Evolutionary conservation across 1,140 invertebrate species (phyloP).

Genomic region (Atopsyche davidsoni): DNA sequence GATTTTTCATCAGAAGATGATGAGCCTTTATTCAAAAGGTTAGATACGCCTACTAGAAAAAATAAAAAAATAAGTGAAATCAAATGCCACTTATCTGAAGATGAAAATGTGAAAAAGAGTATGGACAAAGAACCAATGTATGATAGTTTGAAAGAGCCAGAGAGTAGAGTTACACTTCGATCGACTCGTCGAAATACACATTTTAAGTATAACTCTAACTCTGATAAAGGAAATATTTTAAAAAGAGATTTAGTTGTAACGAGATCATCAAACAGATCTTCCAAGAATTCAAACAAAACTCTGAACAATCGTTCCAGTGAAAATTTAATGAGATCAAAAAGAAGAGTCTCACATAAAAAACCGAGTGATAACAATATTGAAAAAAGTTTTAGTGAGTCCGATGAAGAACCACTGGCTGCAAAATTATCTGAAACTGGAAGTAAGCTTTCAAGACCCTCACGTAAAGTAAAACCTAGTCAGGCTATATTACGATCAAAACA

Average conservation of each 20-base stretch:
- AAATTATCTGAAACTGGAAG: conserved; percentile 37
- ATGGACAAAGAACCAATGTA: background rate
- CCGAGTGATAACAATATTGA: too few relatives aligned
- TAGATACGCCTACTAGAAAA: conserved; percentile 19
- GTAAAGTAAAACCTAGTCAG: background rate
- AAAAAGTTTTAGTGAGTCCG: conserved; percentile 52
- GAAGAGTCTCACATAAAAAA: too few relatives aligned
- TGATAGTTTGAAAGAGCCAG: background rate
- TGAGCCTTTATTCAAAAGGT: conserved; percentile 34
- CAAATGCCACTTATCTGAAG: background rate
- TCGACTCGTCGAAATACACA: too few relatives aligned
- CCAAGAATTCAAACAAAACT: too few relatives aligned
- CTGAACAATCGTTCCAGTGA: too few relatives aligned
- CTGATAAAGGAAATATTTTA: too few relatives aligned
- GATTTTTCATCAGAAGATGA: conserved; percentile 42
- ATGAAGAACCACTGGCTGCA: conserved; percentile 51
- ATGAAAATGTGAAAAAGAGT: conserved; percentile 6
- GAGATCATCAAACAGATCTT: too few relatives aligned
- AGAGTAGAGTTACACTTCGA: background rate
- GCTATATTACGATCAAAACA: background rate
- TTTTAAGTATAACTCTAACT: too few relatives aligned
- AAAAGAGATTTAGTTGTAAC: too few relatives aligned
- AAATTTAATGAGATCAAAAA: too few relatives aligned
- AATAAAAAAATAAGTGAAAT: too few relatives aligned
- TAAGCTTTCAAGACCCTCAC: background rate